phyloP scores from a whole-genome alignment of 1,140 invertebrate genomes.

The Apocrypta bakeri region DNA sequence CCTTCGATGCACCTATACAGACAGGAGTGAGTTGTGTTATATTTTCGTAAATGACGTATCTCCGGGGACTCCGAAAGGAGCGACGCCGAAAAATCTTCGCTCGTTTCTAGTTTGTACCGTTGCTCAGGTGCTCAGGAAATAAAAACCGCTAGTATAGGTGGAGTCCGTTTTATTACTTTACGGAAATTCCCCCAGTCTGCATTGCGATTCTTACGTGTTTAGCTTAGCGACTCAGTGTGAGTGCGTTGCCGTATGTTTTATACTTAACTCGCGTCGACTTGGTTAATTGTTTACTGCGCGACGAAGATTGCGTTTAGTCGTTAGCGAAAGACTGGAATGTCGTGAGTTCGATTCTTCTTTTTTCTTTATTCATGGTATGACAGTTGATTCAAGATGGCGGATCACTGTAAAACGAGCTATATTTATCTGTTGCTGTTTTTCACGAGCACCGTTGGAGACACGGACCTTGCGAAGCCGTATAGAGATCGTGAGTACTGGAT shows the following conservation, averaged over 20 bases:
- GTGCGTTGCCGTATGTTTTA: too few species aligned
- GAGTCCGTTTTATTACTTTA: too few species aligned
- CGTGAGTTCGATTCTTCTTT: background rate
- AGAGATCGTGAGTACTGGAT: slow-evolving; percentile 18
- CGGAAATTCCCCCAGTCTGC: too few species aligned
- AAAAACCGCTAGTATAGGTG: too few species aligned
- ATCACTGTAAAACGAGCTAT: slow-evolving; percentile 9
- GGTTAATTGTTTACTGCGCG: background rate
- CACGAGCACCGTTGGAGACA: background rate
- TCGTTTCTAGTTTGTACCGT: too few species aligned
- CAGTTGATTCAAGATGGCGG: slow-evolving; percentile 47
- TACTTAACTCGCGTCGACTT: too few species aligned
- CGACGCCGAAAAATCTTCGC: background rate
- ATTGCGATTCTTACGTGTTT: too few species aligned
- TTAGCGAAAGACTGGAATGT: background rate
- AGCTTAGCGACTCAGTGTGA: too few species aligned
- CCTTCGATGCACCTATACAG: too few species aligned
- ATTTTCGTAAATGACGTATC: background rate
- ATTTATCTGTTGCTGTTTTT: slow-evolving; percentile 29
- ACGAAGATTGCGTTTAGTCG: background rate
- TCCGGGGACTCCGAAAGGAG: background rate
- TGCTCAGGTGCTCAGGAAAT: too few species aligned
- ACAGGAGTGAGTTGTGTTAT: too few species aligned
- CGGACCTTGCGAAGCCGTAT: slow-evolving; percentile 9
- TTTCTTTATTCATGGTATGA: slow-evolving; percentile 37